Percentiles rank a stretch among this genome's conserved stretches.
Evolutionary conservation across 2,888 invertebrate species (phyloP).

Genomic region (Chrysolina americana): DNA sequence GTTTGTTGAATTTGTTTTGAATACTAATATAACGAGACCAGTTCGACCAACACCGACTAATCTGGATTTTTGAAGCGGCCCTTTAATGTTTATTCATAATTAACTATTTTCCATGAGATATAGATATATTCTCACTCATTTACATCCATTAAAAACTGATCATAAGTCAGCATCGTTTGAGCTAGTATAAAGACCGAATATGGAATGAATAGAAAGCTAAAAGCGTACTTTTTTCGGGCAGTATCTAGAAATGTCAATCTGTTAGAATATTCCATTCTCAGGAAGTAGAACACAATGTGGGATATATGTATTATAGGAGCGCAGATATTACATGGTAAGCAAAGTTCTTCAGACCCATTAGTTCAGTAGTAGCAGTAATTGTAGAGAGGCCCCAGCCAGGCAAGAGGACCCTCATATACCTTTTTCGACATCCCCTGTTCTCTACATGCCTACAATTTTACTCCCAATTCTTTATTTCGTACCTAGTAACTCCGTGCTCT

Average conservation of each 20-base stretch:
- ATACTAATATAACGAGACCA: conserved; percentile 33
- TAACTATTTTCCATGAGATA: conserved; percentile 14
- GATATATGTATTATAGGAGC: background rate
- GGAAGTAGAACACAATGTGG: background rate
- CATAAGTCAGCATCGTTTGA: background rate
- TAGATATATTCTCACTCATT: conserved; percentile 18
- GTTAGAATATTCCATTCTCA: background rate
- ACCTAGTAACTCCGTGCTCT: too few species aligned
- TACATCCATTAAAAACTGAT: conserved; percentile 4
- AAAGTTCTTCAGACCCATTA: too few species aligned
- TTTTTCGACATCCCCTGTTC: too few species aligned
- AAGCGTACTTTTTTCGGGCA: background rate
- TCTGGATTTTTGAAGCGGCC: conserved; percentile 31
- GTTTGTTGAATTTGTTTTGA: conserved; percentile 33
- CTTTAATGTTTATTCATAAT: conserved; percentile 32
- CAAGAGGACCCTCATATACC: too few species aligned
- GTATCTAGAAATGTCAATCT: background rate
- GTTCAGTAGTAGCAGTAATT: too few species aligned
- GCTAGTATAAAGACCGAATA: background rate
- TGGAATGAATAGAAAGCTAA: background rate
- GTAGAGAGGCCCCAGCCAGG: too few species aligned
- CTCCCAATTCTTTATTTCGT: too few species aligned
- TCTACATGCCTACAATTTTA: too few species aligned
- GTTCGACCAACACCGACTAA: conserved; percentile 36
- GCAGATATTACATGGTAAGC: too few species aligned